These are phyloP conservation scores for Leucosticte australis DNA, from an alignment of 2,113 vertebrate species.

Conservation along the genomic window DNA sequence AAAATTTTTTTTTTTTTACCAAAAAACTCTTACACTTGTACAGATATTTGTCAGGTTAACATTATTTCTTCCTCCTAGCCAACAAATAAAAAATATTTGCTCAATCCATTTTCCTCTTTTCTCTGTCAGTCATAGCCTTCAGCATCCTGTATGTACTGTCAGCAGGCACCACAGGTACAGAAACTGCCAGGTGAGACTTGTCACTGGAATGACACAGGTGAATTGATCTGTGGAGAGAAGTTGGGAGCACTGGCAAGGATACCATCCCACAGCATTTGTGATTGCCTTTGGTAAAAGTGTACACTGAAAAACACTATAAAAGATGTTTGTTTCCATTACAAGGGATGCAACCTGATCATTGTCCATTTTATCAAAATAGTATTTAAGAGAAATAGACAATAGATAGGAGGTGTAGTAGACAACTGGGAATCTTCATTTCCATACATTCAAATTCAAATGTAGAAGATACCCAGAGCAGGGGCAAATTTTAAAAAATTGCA, in stretches of 20 bases:
- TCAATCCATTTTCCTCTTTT: not conserved
- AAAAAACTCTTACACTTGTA: not conserved
- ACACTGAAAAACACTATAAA: not conserved
- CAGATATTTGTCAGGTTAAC: not conserved
- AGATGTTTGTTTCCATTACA: not conserved
- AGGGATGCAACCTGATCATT: not conserved
- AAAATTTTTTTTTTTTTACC: not conserved
- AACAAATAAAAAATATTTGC: not conserved
- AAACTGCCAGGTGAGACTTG: not conserved
- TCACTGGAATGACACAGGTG: not conserved
- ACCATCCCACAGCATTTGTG: not conserved
- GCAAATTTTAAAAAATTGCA: not conserved
- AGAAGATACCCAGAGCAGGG: not conserved
- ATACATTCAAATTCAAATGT: not conserved
- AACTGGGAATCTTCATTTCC: not conserved
- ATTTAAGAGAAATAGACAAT: not conserved
- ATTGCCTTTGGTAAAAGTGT: not conserved
- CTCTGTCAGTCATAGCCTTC: not conserved
- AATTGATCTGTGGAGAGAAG: not conserved
- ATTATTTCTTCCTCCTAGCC: not conserved
- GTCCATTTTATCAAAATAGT: not conserved
- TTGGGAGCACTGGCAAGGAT: not conserved
- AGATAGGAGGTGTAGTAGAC: not conserved
- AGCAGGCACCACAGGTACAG: not conserved
- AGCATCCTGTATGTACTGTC: not conserved